A percentile compares a stretch with the other conserved stretches of the same genome.
phyloP scores from a whole-genome alignment of 2,797 vertebrate genomes.

The Takifugu rubripes region DNA sequence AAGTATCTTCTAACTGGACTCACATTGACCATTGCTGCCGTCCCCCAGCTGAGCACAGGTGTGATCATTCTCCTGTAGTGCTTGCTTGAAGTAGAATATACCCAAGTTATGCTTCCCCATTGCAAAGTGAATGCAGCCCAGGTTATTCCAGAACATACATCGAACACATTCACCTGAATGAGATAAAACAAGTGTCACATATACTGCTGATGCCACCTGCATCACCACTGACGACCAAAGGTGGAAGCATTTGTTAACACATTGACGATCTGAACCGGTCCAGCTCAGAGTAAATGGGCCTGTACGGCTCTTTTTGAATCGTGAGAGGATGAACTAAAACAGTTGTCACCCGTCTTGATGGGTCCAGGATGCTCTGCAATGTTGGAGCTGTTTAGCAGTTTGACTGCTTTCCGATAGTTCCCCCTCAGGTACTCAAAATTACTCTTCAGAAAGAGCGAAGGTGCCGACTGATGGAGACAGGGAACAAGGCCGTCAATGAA shows the following conservation, averaged over 20 bases:
- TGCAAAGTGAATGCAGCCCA: slow-evolving; percentile 98
- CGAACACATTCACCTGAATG: slow-evolving; percentile 91
- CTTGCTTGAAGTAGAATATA: slow-evolving; percentile 99
- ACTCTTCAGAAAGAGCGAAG: slow-evolving; percentile 96
- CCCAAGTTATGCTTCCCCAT: slow-evolving; percentile 99
- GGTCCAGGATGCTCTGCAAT: slow-evolving; percentile 95
- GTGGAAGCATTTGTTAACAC: too few relatives aligned
- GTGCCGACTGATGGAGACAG: slow-evolving; percentile 81
- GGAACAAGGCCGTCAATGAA: neutral
- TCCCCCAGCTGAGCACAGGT: slow-evolving; percentile 88
- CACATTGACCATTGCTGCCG: slow-evolving; percentile 83
- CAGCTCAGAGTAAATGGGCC: neutral
- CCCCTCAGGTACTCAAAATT: slow-evolving; percentile 98
- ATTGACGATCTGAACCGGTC: too few relatives aligned
- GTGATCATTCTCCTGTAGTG: slow-evolving; percentile 95
- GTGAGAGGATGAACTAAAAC: neutral
- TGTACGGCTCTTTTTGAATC: neutral
- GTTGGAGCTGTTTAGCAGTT: slow-evolving; percentile 95
- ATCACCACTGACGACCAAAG: too few relatives aligned
- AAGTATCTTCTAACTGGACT: slow-evolving; percentile 25
- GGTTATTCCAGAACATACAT: slow-evolving; percentile 99
- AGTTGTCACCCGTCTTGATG: slow-evolving; percentile 88
- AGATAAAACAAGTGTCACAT: slow-evolving; percentile 3
- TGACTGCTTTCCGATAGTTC: slow-evolving; percentile 98
- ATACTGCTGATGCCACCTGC: too few relatives aligned